A percentile compares a stretch with the other conserved stretches of the same genome.
Evolutionary conservation across 2,888 invertebrate species (phyloP).

Genomic region (Argyresthia goedartella): DNA sequence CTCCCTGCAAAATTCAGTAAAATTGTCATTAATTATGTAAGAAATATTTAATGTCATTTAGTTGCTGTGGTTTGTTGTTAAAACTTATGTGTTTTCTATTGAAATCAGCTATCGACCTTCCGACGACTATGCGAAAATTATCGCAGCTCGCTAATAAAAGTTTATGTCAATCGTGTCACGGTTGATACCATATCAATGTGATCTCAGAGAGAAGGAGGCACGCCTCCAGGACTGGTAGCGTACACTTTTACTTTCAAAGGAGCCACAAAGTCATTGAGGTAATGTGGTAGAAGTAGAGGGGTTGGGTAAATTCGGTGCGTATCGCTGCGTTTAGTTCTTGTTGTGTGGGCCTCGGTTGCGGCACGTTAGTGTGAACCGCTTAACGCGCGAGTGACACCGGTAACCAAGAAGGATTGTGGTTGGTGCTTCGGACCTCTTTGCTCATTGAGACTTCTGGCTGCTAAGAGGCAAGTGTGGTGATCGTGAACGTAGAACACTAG

Average conservation of each 20-base stretch:
- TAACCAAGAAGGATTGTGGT: not conserved
- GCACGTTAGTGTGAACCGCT: constrained; percentile 19
- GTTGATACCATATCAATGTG: constrained; percentile 16
- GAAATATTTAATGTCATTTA: too few species aligned
- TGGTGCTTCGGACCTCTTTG: not conserved
- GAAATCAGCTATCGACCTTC: constrained; percentile 20
- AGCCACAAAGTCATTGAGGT: constrained; percentile 17
- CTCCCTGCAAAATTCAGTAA: too few species aligned
- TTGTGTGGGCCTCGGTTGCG: constrained; percentile 24
- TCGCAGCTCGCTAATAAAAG: too few species aligned
- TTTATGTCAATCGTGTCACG: constrained; percentile 26
- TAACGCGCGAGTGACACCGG: not conserved
- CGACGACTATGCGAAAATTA: not conserved
- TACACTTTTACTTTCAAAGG: constrained; percentile 59
- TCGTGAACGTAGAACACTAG: not conserved
- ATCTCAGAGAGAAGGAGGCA: constrained; percentile 18
- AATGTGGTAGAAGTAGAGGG: constrained; percentile 25
- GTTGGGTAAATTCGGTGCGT: constrained; percentile 29
- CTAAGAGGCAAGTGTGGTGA: not conserved
- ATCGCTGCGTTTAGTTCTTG: constrained; percentile 25
- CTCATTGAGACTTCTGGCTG: not conserved
- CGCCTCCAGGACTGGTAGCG: constrained; percentile 46
- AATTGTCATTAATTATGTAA: too few species aligned
- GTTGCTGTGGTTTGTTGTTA: too few species aligned
- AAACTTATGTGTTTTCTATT: too few species aligned